Conservation (phyloP, 2,113 vertebrate species). For the Xiphorhynchus elegans region DNA sequence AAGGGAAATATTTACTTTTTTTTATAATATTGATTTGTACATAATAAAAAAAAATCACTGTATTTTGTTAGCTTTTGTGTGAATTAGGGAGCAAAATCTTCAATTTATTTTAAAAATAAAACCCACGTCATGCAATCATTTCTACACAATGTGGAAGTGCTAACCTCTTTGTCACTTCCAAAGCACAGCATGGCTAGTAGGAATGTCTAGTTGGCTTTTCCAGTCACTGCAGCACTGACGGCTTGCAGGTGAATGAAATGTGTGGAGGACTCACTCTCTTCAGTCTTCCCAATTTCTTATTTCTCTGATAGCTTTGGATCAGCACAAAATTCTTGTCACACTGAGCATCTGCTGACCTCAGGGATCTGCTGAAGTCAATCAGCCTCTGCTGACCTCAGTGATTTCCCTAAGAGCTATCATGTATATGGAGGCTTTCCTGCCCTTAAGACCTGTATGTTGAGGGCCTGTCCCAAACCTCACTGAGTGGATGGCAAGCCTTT, state of each 20-base stretch:
- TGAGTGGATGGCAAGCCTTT: background rate
- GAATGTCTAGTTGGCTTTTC: background rate
- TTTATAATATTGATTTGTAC: background rate
- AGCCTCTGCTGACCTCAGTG: constrained; percentile 39
- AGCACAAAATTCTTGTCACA: constrained; percentile 28
- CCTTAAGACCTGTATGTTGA: constrained; percentile 11
- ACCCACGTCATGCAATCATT: background rate
- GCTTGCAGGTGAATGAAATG: background rate
- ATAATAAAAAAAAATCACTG: background rate
- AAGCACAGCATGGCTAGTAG: background rate
- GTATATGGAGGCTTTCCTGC: background rate
- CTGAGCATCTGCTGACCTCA: constrained; percentile 59
- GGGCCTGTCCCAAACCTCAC: background rate
- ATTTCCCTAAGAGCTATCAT: constrained; percentile 21
- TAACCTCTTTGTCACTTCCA: background rate
- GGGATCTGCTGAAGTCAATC: constrained; percentile 47
- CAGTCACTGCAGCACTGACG: fast-evolving
- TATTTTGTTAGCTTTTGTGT: constrained; percentile 36
- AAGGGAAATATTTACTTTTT: constrained; percentile 36
- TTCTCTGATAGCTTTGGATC: constrained; percentile 47
- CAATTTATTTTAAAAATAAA: constrained; percentile 15
- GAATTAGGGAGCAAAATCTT: background rate
- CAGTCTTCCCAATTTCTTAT: background rate
- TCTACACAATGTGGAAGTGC: background rate
- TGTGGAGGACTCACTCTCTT: background rate